phyloP scores from a whole-genome alignment of 2,888 invertebrate genomes.

The Scaptomyza parva region DNA sequence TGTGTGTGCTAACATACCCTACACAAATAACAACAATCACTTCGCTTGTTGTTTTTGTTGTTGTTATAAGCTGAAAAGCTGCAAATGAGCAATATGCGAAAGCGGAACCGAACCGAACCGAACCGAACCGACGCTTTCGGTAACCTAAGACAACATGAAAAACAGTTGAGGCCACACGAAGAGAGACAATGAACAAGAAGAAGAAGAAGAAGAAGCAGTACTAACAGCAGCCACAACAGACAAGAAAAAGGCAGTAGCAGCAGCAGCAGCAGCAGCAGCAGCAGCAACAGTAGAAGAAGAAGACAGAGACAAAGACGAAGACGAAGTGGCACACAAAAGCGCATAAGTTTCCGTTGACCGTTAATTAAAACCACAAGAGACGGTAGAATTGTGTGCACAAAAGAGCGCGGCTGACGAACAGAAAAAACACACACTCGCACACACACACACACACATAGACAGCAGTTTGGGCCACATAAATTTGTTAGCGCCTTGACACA shows the following conservation, averaged over 20 bases:
- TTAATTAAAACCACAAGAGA: slow-evolving; percentile 77
- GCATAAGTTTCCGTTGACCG: slow-evolving; percentile 78
- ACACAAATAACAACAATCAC: background rate
- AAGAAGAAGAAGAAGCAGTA: slow-evolving; percentile 8
- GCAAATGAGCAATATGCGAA: slow-evolving; percentile 58
- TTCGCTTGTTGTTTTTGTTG: no score
- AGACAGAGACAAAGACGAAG: no score
- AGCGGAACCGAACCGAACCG: slow-evolving; percentile 77
- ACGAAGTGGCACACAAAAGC: slow-evolving; percentile 68
- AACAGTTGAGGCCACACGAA: slow-evolving; percentile 61
- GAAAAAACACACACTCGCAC: slow-evolving; percentile 4
- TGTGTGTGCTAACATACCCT: background rate
- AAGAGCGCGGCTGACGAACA: slow-evolving; percentile 14
- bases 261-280: no score
- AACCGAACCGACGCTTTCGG: slow-evolving; percentile 63
- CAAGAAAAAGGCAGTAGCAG: slow-evolving; percentile 14
- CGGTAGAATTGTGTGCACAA: slow-evolving; percentile 53
- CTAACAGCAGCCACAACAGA: slow-evolving; percentile 8
- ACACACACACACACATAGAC: slow-evolving; percentile 13
- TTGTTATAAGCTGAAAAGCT: slow-evolving; percentile 35
- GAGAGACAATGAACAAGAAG: slow-evolving; percentile 31
- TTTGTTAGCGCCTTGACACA: slow-evolving; percentile 76
- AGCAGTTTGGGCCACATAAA: slow-evolving; percentile 70
- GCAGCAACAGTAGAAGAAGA: no score
- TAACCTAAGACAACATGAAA: slow-evolving; percentile 75